These are phyloP conservation scores for Hypomecis punctinalis DNA, from an alignment of 2,888 invertebrate genomes.

Conservation along the genomic window DNA sequence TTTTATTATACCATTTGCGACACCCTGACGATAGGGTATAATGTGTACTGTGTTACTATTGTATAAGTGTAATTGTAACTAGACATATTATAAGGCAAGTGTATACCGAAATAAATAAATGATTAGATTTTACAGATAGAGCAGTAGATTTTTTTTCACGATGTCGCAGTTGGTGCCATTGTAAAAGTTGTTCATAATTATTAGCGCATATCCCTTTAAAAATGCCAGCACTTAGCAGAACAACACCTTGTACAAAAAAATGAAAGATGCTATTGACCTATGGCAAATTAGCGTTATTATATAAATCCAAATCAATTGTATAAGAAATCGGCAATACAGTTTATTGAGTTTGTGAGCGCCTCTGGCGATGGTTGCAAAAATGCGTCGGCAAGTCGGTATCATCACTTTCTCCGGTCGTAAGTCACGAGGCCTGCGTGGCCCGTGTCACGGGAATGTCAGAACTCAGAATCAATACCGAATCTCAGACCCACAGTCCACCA, in stretches of 20 bases:
- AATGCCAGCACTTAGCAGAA: too few relatives aligned
- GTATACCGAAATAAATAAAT: too few relatives aligned
- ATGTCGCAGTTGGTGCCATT: too few relatives aligned
- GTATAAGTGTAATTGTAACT: too few relatives aligned
- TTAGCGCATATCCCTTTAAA: too few relatives aligned
- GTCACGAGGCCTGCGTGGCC: conserved; percentile 52
- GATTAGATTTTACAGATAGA: too few relatives aligned
- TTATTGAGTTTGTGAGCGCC: conserved; percentile 45
- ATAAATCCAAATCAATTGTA: conserved; percentile 31
- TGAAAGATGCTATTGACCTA: not conserved
- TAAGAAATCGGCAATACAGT: conserved; percentile 29
- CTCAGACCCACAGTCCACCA: conserved; percentile 11
- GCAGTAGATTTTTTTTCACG: too few relatives aligned
- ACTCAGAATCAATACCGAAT: conserved; percentile 64
- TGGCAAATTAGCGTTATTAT: conserved; percentile 6
- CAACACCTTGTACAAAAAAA: not conserved
- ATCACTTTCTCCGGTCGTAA: conserved; percentile 64
- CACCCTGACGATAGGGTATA: too few relatives aligned
- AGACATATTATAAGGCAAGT: too few relatives aligned
- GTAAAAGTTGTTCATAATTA: too few relatives aligned
- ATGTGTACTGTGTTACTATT: too few relatives aligned
- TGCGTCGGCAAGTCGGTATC: conserved; percentile 44
- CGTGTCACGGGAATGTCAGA: conserved; percentile 57
- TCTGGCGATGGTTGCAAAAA: conserved; percentile 54
- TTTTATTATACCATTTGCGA: too few relatives aligned